Evolutionary conservation across 2,888 invertebrate species (phyloP).

Genomic region (Watsonalla cultraria): DNA sequence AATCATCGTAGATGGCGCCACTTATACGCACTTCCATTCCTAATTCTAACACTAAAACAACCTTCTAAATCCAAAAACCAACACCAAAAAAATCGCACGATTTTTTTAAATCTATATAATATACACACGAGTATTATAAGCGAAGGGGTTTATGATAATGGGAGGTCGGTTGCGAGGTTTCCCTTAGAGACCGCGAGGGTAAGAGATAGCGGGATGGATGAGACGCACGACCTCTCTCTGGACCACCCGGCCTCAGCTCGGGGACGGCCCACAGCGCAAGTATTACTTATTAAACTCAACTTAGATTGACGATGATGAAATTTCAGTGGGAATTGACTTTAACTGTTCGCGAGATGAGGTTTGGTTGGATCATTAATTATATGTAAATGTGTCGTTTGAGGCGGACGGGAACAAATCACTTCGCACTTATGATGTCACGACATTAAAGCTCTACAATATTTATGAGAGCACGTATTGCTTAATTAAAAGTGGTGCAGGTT

Average conservation of each 20-base stretch:
- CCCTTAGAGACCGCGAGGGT: conserved; percentile 65
- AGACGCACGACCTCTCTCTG: conserved; percentile 65
- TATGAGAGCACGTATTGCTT: conserved; percentile 3
- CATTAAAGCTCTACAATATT: conserved; percentile 11
- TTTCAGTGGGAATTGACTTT: conserved; percentile 76
- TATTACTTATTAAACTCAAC: conserved; percentile 72
- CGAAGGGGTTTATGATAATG: conserved; percentile 48
- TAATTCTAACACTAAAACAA: conserved; percentile 16
- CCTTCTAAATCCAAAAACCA: conserved; percentile 4
- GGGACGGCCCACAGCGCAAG: conserved; percentile 67
- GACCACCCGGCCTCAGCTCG: conserved; percentile 50
- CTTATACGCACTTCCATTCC: conserved; percentile 28
- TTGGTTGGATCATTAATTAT: conserved; percentile 66
- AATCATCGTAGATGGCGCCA: conserved; percentile 66
- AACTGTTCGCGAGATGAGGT: conserved; percentile 66
- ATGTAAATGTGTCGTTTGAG: conserved; percentile 30
- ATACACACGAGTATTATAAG: conserved; percentile 30
- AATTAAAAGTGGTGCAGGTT: no score
- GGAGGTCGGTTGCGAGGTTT: conserved; percentile 45
- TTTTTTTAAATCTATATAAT: conserved; percentile 19
- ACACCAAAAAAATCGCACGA: conserved; percentile 12
- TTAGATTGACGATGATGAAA: conserved; percentile 77
- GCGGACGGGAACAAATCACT: conserved; percentile 26
- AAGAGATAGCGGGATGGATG: conserved; percentile 60
- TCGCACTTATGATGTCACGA: conserved; percentile 21